A percentile compares a stretch with the other conserved stretches of the same genome.
phyloP scores from a whole-genome alignment of 1,140 invertebrate genomes.

The Danaus melanippus region DNA sequence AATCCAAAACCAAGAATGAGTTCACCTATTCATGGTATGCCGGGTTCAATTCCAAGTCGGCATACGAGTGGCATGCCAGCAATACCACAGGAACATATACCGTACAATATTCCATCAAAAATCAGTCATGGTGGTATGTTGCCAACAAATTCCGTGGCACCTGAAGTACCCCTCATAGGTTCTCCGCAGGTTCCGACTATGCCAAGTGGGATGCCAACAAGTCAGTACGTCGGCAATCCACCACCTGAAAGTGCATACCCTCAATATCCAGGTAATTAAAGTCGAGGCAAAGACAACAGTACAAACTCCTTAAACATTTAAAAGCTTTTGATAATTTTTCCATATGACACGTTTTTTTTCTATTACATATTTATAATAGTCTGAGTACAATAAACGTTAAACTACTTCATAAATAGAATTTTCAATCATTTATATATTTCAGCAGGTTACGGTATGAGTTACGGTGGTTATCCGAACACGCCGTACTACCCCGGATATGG shows the following conservation, averaged over 20 bases:
- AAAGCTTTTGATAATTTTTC: constrained; percentile 1
- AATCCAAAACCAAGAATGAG: constrained; percentile 28
- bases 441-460: constrained; percentile 61
- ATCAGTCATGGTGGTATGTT: constrained; percentile 27
- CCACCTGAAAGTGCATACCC: constrained; percentile 41
- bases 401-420: neutral
- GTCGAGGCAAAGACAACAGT: too few relatives aligned
- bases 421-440: constrained; percentile 5
- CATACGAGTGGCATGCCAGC: constrained; percentile 15
- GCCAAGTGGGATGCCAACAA: constrained; percentile 14
- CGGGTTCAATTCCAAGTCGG: constrained; percentile 14
- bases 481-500: constrained; percentile 66
- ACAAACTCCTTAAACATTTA: neutral
- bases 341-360: neutral
- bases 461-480: constrained; percentile 51
- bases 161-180: constrained; percentile 11
- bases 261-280: constrained; percentile 53
- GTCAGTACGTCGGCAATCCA: constrained; percentile 30
- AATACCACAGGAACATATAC: constrained; percentile 32
- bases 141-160: constrained; percentile 4
- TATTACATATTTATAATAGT: too few relatives aligned
- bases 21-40: constrained; percentile 6
- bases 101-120: constrained; percentile 22
- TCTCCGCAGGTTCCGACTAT: constrained; percentile 16
- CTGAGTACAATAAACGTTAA: too few relatives aligned